Conservation (phyloP, 2,113 vertebrate genomes). For the Poecile atricapillus region DNA sequence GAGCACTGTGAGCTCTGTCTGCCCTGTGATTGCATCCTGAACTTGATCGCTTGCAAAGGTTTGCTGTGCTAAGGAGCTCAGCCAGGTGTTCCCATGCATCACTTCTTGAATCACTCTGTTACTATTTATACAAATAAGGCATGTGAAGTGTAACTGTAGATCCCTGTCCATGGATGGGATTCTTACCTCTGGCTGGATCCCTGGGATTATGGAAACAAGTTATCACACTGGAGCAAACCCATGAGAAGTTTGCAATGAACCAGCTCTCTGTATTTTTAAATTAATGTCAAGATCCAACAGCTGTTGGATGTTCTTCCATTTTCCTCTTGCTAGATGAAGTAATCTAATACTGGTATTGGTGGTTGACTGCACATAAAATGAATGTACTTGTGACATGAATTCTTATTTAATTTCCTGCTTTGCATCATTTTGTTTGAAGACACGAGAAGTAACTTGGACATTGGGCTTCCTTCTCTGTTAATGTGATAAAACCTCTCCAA, state of each 20-base stretch:
- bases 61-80: not conserved
- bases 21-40: not conserved
- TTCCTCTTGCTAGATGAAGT: not conserved
- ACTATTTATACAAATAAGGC: not conserved
- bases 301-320: not conserved
- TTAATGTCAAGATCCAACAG: not conserved
- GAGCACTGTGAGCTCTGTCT: rapidly evolving
- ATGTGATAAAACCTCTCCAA: not conserved
- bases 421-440: not conserved
- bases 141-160: not conserved
- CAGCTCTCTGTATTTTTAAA: not conserved
- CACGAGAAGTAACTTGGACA: not conserved
- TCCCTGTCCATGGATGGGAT: not conserved
- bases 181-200: not conserved
- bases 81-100: not conserved
- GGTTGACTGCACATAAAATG: not conserved
- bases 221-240: not conserved
- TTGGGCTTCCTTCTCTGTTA: not conserved
- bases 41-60: not conserved
- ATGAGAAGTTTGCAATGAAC: not conserved
- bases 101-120: not conserved
- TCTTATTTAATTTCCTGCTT: not conserved
- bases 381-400: not conserved
- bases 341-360: not conserved
- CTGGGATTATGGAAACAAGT: rapidly evolving